phyloP scores from a whole-genome alignment of 2,888 invertebrate genomes.

The Morpho helenor region DNA sequence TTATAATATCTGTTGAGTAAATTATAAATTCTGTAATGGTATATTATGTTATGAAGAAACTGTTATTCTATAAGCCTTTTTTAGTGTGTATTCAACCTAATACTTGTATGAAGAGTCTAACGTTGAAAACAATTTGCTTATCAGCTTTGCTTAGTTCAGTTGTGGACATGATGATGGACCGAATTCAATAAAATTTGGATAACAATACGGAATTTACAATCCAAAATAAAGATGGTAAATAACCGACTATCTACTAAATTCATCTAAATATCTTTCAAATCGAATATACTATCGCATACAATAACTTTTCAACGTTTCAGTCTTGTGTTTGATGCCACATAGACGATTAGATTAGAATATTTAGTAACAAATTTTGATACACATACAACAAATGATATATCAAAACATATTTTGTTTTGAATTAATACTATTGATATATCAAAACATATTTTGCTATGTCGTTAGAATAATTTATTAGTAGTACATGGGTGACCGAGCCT shows the following conservation, averaged over 20 bases:
- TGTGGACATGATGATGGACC: conserved; percentile 16
- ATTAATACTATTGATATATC: too few relatives aligned
- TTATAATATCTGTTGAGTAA: conserved; percentile 15
- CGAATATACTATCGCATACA: conserved; percentile 14
- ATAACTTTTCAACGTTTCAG: not conserved
- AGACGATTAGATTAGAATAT: too few relatives aligned
- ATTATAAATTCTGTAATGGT: too few relatives aligned
- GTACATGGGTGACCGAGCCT: too few relatives aligned
- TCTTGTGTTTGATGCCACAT: too few relatives aligned
- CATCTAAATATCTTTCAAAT: conserved; percentile 20
- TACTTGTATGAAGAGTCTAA: conserved; percentile 22
- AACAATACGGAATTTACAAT: conserved; percentile 25
- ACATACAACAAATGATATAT: too few relatives aligned
- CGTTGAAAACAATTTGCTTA: conserved; percentile 25
- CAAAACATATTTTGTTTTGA: too few relatives aligned
- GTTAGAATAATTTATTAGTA: too few relatives aligned
- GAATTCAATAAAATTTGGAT: conserved; percentile 28
- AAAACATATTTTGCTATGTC: too few relatives aligned
- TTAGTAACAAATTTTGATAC: too few relatives aligned
- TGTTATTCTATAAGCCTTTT: too few relatives aligned
- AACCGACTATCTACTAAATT: conserved; percentile 18
- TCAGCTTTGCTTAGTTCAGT: conserved; percentile 19
- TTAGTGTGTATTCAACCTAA: conserved; percentile 12
- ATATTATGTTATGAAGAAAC: too few relatives aligned
- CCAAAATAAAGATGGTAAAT: conserved; percentile 21